Conservation (phyloP, 2,113 vertebrate genomes). For the Malurus melanocephalus region DNA sequence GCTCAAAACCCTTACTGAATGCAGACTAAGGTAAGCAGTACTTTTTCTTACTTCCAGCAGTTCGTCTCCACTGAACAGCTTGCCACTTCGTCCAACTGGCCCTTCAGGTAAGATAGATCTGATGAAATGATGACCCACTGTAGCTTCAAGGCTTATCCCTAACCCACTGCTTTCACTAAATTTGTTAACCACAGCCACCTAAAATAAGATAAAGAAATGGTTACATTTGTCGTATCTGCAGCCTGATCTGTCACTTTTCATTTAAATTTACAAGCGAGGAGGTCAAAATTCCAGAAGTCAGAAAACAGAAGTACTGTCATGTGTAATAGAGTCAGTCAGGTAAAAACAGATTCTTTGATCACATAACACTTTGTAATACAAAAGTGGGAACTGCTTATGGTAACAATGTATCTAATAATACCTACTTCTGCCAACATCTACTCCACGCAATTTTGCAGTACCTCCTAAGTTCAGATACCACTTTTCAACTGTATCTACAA, state of each 20-base stretch:
- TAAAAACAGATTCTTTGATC: background rate
- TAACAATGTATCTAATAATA: background rate
- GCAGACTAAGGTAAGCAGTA: background rate
- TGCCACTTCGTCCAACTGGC: conserved; percentile 88
- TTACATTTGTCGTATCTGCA: background rate
- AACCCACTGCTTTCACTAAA: conserved; percentile 91
- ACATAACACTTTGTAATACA: background rate
- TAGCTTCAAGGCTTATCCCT: conserved; percentile 93
- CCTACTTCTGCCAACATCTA: background rate
- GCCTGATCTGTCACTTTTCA: background rate
- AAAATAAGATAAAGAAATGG: background rate
- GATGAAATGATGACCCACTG: conserved; percentile 90
- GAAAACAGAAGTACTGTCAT: background rate
- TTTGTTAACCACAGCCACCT: conserved; percentile 93
- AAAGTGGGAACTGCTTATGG: background rate
- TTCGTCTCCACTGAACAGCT: conserved; percentile 92
- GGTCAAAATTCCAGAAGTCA: background rate
- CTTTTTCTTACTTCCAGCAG: conserved; percentile 85
- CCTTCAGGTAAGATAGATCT: conserved; percentile 93
- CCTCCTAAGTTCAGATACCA: background rate
- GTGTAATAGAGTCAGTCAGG: background rate
- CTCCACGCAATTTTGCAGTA: background rate
- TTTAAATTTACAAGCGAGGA: background rate
- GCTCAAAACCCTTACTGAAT: background rate
- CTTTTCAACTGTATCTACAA: background rate